Conservation (phyloP, 2,113 vertebrate species). For the Nasalis larvatus region DNA sequence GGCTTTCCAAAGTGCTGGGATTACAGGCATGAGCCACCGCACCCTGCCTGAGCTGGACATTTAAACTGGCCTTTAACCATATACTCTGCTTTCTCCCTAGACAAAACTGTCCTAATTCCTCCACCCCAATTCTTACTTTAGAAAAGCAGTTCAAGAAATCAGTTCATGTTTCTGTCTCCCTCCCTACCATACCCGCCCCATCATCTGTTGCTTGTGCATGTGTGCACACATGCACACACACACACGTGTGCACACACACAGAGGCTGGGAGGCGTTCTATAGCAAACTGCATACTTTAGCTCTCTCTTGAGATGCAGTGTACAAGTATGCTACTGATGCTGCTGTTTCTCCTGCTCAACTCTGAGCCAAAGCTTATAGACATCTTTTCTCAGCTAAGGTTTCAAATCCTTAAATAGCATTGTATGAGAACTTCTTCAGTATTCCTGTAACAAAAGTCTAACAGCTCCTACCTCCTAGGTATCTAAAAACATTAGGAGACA, state of each 20-base stretch:
- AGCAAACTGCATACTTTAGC: background rate
- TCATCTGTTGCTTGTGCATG: too few species aligned
- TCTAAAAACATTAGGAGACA: background rate
- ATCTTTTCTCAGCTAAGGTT: background rate
- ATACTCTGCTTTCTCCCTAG: background rate
- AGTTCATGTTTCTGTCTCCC: background rate
- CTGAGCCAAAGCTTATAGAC: background rate
- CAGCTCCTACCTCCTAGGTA: background rate
- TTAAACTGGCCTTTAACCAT: background rate
- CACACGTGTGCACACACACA: background rate
- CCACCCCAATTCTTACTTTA: background rate
- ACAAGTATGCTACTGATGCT: background rate
- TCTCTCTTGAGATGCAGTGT: background rate
- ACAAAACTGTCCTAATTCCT: background rate
- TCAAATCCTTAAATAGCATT: background rate
- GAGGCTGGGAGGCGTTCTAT: rapidly evolving
- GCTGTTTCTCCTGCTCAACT: background rate
- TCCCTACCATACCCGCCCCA: too few species aligned
- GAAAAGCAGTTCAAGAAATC: background rate
- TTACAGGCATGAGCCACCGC: too few species aligned
- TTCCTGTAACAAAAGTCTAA: background rate
- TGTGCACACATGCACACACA: too few species aligned
- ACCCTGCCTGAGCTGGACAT: background rate
- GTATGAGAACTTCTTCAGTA: background rate
- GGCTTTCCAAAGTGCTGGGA: too few species aligned